phyloP scores from a whole-genome alignment of 2,113 vertebrate species.

The Abramis brama region DNA sequence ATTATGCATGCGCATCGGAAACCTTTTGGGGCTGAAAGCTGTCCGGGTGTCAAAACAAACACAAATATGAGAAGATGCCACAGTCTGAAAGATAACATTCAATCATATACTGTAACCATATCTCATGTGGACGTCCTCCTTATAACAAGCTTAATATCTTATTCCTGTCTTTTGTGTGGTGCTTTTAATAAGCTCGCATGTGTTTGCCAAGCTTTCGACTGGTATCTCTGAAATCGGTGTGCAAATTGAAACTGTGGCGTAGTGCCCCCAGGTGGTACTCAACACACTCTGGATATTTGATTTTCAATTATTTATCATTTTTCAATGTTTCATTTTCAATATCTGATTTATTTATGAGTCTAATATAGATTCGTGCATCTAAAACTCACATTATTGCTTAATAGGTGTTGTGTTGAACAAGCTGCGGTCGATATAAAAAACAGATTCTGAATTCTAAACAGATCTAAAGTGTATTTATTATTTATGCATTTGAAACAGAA shows the following conservation, averaged over 20 bases:
- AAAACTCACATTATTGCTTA: constrained; percentile 12
- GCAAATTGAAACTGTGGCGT: neutral
- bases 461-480: constrained; percentile 19
- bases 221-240: neutral
- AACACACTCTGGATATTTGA: constrained; percentile 1
- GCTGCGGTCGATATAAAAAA: neutral
- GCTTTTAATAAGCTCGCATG: constrained; percentile 56
- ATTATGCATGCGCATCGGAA: constrained; percentile 56
- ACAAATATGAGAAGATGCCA: constrained; percentile 34
- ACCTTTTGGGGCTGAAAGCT: constrained; percentile 54
- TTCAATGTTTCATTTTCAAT: constrained; percentile 4
- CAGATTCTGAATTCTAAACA: neutral
- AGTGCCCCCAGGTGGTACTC: constrained; percentile 21
- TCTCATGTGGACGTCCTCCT: constrained; percentile 14
- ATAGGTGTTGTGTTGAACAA: neutral
- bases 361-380: neutral
- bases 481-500: constrained; percentile 9
- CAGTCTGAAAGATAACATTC: neutral
- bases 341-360: constrained; percentile 17
- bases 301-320: neutral
- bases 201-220: constrained; percentile 57
- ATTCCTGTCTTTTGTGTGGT: constrained; percentile 42
- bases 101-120: neutral
- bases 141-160: constrained; percentile 51
- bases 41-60: constrained; percentile 53